phyloP scores from a whole-genome alignment of 2,113 vertebrate genomes.

The Patagioenas fasciata region DNA sequence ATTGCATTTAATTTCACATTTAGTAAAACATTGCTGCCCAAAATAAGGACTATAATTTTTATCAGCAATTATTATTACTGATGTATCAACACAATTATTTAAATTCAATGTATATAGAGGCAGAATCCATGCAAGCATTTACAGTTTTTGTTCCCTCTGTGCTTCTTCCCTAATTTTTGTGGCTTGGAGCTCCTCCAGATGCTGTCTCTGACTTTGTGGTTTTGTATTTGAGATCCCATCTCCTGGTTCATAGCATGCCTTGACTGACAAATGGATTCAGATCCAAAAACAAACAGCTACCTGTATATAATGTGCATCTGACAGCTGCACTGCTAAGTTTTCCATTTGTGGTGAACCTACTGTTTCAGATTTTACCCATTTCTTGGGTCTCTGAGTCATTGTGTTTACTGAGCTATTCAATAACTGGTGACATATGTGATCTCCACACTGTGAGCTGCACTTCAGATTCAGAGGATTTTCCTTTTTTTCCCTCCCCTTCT shows the following conservation, averaged over 20 bases:
- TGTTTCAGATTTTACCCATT: not conserved
- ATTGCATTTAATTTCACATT: slow-evolving; percentile 70
- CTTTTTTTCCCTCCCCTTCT: not conserved
- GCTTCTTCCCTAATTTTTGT: slow-evolving; percentile 83
- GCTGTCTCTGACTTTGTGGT: slow-evolving; percentile 78
- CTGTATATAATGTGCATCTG: slow-evolving; percentile 74
- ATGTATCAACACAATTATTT: slow-evolving; percentile 74
- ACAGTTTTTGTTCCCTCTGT: slow-evolving; percentile 67
- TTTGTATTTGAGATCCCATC: slow-evolving; percentile 84
- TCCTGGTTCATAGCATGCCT: slow-evolving; percentile 76
- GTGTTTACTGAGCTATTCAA: not conserved
- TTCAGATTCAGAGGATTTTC: slow-evolving; percentile 45
- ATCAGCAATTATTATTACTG: slow-evolving; percentile 72
- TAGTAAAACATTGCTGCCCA: slow-evolving; percentile 73
- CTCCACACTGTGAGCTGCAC: not conserved
- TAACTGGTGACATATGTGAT: slow-evolving; percentile 13
- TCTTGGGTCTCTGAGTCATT: not conserved
- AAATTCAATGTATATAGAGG: slow-evolving; percentile 70
- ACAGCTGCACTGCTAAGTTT: slow-evolving; percentile 69
- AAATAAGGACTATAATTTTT: slow-evolving; percentile 73
- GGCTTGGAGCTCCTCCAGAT: slow-evolving; percentile 88
- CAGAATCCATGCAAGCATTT: slow-evolving; percentile 55
- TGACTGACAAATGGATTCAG: slow-evolving; percentile 90
- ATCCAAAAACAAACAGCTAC: slow-evolving; percentile 88
- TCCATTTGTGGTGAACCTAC: not conserved